A percentile compares a stretch with the other conserved stretches of the same genome.
phyloP scores from a whole-genome alignment of 2,113 vertebrate genomes.

The Todiramphus chloris region DNA sequence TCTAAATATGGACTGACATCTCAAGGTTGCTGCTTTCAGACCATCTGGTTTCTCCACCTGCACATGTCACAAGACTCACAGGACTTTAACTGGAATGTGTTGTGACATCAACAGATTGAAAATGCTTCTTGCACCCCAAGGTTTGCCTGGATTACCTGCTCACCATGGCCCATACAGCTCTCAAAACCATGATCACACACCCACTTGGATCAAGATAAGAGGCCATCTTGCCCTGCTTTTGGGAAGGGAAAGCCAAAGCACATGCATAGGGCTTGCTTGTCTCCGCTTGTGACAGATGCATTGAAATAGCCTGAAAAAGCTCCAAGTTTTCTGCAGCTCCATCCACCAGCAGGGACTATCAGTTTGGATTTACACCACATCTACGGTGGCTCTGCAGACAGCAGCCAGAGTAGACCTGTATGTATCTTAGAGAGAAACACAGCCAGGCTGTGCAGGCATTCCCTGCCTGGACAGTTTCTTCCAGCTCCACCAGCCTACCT shows the following conservation, averaged over 20 bases:
- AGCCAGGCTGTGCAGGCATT: background rate
- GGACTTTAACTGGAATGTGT: background rate
- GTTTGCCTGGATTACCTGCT: background rate
- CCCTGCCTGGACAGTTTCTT: background rate
- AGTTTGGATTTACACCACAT: accelerated
- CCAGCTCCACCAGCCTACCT: background rate
- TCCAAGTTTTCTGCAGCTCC: background rate
- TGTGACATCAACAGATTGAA: background rate
- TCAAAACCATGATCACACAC: background rate
- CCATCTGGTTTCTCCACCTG: background rate
- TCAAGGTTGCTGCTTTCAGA: background rate
- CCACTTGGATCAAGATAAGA: background rate
- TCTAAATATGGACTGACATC: background rate
- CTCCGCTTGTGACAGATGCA: background rate
- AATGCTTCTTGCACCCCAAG: background rate
- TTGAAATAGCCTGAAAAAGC: background rate
- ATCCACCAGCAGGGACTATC: background rate
- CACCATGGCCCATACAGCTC: accelerated
- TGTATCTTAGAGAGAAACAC: accelerated
- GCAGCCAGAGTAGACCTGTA: background rate
- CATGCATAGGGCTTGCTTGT: background rate
- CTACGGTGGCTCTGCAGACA: background rate
- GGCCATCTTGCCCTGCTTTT: background rate
- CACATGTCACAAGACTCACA: accelerated
- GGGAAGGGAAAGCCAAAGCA: background rate